These are phyloP conservation scores for Sebastes nivosus DNA, from an alignment of 2,797 vertebrate genomes.

Conservation along the genomic window DNA sequence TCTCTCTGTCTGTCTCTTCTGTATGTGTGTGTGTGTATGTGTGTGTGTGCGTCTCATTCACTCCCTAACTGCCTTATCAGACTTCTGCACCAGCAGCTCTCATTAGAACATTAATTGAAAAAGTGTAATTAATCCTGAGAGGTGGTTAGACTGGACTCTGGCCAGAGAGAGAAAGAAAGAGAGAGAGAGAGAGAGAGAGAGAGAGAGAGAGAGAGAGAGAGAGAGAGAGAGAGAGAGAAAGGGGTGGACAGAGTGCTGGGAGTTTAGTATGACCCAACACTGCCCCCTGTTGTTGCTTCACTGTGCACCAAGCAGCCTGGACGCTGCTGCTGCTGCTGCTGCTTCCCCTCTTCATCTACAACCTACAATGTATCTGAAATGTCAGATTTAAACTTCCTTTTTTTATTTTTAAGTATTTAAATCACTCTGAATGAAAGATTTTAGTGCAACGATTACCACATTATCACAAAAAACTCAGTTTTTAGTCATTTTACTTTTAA, in stretches of 20 bases:
- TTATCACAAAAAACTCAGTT: neutral
- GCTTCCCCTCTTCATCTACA: neutral
- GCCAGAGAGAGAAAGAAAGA: conserved; percentile 65
- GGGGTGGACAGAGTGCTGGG: conserved; percentile 37
- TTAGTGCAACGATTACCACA: neutral
- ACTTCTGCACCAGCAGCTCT: conserved; percentile 84
- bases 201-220: neutral
- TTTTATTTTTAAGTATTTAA: neutral
- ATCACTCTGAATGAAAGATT: neutral
- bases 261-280: conserved; percentile 77
- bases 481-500: neutral
- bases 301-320: neutral
- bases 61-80: conserved; percentile 81
- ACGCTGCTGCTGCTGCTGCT: neutral
- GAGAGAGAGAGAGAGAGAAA: too few species aligned
- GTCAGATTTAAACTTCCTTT: neutral
- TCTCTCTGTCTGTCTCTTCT: conserved; percentile 48
- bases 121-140: conserved; percentile 88
- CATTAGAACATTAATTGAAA: conserved; percentile 89
- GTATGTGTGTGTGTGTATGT: conserved; percentile 18
- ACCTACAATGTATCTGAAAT: neutral
- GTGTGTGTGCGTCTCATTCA: conserved; percentile 60
- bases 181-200: conserved; percentile 1
- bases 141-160: conserved; percentile 81
- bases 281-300: conserved; percentile 81